phyloP scores from a whole-genome alignment of 2,113 vertebrate genomes.

The Heterotis niloticus region DNA sequence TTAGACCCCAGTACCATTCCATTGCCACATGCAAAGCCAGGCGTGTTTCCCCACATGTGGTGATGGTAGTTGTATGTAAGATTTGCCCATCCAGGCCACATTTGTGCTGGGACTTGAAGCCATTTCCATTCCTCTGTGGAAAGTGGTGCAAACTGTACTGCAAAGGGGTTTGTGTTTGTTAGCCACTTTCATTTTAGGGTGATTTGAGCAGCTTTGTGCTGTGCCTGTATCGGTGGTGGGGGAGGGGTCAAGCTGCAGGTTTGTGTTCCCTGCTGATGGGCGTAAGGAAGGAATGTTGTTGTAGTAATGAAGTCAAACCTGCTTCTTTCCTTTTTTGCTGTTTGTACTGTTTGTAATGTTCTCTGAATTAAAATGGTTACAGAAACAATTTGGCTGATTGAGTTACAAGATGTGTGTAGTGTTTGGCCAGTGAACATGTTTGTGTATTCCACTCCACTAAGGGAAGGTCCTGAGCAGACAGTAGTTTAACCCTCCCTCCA shows the following conservation, averaged over 20 bases:
- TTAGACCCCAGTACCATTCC: no score
- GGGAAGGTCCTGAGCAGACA: no score
- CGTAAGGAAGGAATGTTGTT: conserved; percentile 13
- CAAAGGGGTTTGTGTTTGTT: not conserved
- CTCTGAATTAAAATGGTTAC: conserved; percentile 49
- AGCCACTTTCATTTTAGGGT: not conserved
- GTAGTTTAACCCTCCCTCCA: no score
- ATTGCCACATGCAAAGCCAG: no score
- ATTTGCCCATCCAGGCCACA: no score
- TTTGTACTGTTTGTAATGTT: conserved; percentile 55
- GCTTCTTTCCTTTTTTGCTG: conserved; percentile 33
- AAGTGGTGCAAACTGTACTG: no score
- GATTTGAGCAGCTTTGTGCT: no score
- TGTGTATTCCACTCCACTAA: not conserved
- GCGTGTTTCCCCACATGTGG: no score
- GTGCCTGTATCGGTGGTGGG: no score
- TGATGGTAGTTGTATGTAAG: no score
- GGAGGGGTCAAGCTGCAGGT: conserved; percentile 39
- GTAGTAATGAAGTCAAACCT: conserved; percentile 21
- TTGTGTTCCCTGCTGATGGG: conserved; percentile 16
- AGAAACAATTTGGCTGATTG: conserved; percentile 17
- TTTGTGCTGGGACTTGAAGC: no score
- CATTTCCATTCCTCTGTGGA: no score
- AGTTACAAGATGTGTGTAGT: not conserved
- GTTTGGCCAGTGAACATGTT: not conserved